Conservation (phyloP, 2,113 vertebrate species). For the Ciconia stormi region DNA sequence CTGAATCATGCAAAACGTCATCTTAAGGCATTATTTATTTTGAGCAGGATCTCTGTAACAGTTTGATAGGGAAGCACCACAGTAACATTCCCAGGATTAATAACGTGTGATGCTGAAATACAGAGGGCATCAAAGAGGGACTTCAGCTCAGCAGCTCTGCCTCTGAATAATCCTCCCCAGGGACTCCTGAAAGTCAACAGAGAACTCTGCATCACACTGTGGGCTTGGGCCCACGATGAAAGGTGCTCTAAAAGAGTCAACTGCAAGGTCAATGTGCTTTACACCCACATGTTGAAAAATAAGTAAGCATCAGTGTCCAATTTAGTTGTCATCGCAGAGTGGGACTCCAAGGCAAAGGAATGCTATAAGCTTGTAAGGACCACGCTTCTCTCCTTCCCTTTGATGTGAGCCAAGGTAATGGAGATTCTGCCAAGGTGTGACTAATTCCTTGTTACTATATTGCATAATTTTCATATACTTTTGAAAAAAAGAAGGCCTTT, state of each 20-base stretch:
- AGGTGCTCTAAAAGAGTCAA: slow-evolving; percentile 23
- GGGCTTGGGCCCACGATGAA: slow-evolving; percentile 6
- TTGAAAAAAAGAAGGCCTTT: background rate
- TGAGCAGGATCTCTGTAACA: accelerated
- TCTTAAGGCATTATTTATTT: background rate
- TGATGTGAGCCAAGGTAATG: slow-evolving; percentile 51
- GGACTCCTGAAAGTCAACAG: background rate
- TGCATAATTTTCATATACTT: slow-evolving; percentile 52
- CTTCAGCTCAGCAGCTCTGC: background rate
- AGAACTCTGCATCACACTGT: background rate
- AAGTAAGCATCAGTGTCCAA: slow-evolving; percentile 56
- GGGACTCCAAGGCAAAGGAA: slow-evolving; percentile 31
- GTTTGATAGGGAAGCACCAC: background rate
- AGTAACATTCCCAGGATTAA: background rate
- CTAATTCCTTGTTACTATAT: slow-evolving; percentile 49
- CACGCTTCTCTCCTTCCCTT: slow-evolving; percentile 12
- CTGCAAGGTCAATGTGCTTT: background rate
- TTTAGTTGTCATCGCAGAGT: slow-evolving; percentile 69
- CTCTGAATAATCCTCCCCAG: background rate
- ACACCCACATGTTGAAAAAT: slow-evolving; percentile 14
- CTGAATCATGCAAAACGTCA: background rate
- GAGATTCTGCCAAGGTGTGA: slow-evolving; percentile 39
- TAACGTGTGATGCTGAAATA: background rate
- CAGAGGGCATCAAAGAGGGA: background rate
- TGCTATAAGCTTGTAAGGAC: slow-evolving; percentile 27